phyloP scores from a whole-genome alignment of 2,797 vertebrate species.

The Kryptopterus vitreolus region DNA sequence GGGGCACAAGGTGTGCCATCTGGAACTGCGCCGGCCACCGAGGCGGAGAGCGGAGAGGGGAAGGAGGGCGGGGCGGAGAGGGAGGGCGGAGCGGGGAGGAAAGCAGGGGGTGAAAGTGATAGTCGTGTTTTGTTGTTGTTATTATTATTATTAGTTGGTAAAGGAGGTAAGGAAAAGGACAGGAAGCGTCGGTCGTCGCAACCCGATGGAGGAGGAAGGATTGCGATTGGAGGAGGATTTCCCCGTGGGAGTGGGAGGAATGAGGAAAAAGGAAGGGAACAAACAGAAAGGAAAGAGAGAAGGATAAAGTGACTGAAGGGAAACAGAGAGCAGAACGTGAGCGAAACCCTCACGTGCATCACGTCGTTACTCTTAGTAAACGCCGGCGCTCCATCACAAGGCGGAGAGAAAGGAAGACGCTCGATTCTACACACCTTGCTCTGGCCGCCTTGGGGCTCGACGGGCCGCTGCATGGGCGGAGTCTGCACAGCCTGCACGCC shows the following conservation, averaged over 20 bases:
- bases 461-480: conserved; percentile 90
- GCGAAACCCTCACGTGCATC: background rate
- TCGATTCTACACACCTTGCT: conserved; percentile 84
- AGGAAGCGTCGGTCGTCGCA: background rate
- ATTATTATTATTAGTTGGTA: conserved; percentile 18
- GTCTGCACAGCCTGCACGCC: conserved; percentile 79
- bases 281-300: conserved; percentile 47
- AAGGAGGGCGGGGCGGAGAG: background rate
- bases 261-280: conserved; percentile 23
- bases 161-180: conserved; percentile 12
- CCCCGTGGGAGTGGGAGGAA: conserved; percentile 20
- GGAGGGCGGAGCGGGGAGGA: background rate
- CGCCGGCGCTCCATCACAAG: too few species aligned
- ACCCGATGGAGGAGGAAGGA: background rate
- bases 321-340: conserved; percentile 38
- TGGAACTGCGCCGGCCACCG: conserved; percentile 76
- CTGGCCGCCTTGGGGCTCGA: conserved; percentile 89
- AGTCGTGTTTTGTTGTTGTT: too few species aligned
- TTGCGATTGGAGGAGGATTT: background rate
- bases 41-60: background rate
- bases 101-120: background rate
- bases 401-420: too few species aligned
- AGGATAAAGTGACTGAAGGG: conserved; percentile 44
- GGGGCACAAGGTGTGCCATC: conserved; percentile 88
- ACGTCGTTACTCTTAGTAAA: too few species aligned